These are phyloP conservation scores for Clarias pachynema DNA, from an alignment of 2,797 vertebrate genomes.

Conservation along the genomic window DNA sequence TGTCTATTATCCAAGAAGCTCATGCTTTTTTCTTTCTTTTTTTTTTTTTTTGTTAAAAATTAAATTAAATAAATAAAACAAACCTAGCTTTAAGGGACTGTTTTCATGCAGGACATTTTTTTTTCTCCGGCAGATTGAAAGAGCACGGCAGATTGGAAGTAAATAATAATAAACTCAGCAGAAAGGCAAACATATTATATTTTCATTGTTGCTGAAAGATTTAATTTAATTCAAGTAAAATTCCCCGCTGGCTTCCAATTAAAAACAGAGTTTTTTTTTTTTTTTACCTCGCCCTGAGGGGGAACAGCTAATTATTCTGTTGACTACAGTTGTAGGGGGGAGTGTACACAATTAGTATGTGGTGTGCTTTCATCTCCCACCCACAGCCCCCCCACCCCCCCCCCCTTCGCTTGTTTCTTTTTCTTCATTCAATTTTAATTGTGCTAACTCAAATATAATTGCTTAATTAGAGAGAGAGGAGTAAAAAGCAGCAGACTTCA, in stretches of 20 bases:
- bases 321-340: slow-evolving; percentile 72
- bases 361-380: slow-evolving; percentile 47
- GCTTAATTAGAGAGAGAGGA: slow-evolving; percentile 63
- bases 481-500: slow-evolving; percentile 35
- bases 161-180: slow-evolving; percentile 73
- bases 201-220: slow-evolving; percentile 69
- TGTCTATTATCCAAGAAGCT: slow-evolving; percentile 80
- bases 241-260: slow-evolving; percentile 81
- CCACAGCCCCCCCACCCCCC: neutral
- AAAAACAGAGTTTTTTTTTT: slow-evolving; percentile 72
- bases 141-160: slow-evolving; percentile 73
- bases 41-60: slow-evolving; percentile 36
- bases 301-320: slow-evolving; percentile 80
- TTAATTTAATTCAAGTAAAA: slow-evolving; percentile 79
- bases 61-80: slow-evolving; percentile 70
- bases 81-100: slow-evolving; percentile 58
- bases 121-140: slow-evolving; percentile 63
- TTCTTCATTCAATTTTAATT: slow-evolving; percentile 64
- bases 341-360: slow-evolving; percentile 57
- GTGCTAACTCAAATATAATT: slow-evolving; percentile 55
- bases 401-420: slow-evolving; percentile 51
- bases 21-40: slow-evolving; percentile 45
- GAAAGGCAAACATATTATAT: slow-evolving; percentile 54
- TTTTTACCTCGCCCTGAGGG: slow-evolving; percentile 73
- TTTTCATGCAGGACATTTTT: slow-evolving; percentile 59